Base-by-base conservation (phyloP, 2,113 vertebrate species). In the Ceyx margarethae region DNA sequence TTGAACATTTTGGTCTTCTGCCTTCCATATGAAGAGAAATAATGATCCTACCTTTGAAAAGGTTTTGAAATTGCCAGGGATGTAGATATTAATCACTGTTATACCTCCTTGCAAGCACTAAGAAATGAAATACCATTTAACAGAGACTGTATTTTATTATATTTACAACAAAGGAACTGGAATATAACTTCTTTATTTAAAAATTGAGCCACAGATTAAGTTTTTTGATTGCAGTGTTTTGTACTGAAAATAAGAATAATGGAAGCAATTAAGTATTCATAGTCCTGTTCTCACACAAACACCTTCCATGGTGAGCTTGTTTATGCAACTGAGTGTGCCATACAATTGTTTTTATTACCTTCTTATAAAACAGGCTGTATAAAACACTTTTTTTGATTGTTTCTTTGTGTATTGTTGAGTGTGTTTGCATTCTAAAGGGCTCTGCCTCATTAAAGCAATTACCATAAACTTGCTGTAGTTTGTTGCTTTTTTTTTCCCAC, bases 381-480 rank as follows among this genome's bases (percentile, higher is more conserved):
- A 97, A 97, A 97, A 84, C 94, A 81, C 94, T 95, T 92, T 51
- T 68, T 96, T 95, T 94, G 40, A 96, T 97, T 97, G 91, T 97
- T 97, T 96, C 96, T 96, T 96, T 96, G 94, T 96, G 95, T 93
- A 95, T 97, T 97, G 96, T 97, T 96, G 81, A 90, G 60, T 5
- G 0, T 94, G 91, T 96, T 94, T 96, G 90, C 94, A 89, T 95
- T 94, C 90, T 89, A 88, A 94, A 90, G 71, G 90, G 60, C 45
- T 93, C 91, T 95, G 89, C 90, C 94, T 96, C 96, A 97, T 98
- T 97, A 97, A 97, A 97, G 95, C 94, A 96, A 97, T 97, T 97
- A 96, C 91, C 19, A 53, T 94, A 96, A 95, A 95, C 94, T 82
- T 93, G 93, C 82, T 74, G 81, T 87, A 97, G 96, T 96, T 94